phyloP scores from a whole-genome alignment of 2,888 invertebrate species.

The Callosobruchus maculatus region DNA sequence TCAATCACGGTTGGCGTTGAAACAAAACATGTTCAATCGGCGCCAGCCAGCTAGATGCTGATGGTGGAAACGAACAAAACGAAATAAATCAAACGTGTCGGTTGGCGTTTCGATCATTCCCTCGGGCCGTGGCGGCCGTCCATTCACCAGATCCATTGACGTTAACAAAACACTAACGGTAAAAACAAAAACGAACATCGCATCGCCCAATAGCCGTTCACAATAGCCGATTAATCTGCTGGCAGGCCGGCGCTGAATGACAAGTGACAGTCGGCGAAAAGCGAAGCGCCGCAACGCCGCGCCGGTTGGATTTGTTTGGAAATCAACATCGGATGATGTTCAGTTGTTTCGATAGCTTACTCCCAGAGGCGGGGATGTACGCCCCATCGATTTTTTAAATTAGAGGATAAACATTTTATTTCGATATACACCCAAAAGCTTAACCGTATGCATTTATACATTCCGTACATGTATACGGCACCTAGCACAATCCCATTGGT shows the following conservation, averaged over 20 bases:
- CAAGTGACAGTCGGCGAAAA: slow-evolving; percentile 32
- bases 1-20: slow-evolving; percentile 24
- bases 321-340: slow-evolving; percentile 17
- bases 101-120: slow-evolving; percentile 19
- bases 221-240: slow-evolving; percentile 37
- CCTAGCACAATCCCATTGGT: too few species aligned
- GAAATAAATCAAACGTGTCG: background rate
- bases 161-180: slow-evolving; percentile 26
- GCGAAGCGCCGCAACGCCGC: background rate
- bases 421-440: too few species aligned
- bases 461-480: too few species aligned
- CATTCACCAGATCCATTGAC: slow-evolving; percentile 20
- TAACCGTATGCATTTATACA: too few species aligned
- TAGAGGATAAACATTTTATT: too few species aligned
- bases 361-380: background rate
- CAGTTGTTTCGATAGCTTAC: background rate
- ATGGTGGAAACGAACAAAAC: background rate
- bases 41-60: background rate
- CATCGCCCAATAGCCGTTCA: slow-evolving; percentile 33
- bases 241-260: slow-evolving; percentile 32
- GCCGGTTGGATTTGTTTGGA: slow-evolving; percentile 23
- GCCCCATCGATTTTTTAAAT: too few species aligned
- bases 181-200: slow-evolving; percentile 30
- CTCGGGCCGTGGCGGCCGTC: background rate
- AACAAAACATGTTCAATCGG: slow-evolving; percentile 20